A percentile compares a stretch with the other conserved stretches of the same genome.
Evolutionary conservation across 2,113 vertebrate species (phyloP).

Genomic region (Peucedramus taeniatus): DNA sequence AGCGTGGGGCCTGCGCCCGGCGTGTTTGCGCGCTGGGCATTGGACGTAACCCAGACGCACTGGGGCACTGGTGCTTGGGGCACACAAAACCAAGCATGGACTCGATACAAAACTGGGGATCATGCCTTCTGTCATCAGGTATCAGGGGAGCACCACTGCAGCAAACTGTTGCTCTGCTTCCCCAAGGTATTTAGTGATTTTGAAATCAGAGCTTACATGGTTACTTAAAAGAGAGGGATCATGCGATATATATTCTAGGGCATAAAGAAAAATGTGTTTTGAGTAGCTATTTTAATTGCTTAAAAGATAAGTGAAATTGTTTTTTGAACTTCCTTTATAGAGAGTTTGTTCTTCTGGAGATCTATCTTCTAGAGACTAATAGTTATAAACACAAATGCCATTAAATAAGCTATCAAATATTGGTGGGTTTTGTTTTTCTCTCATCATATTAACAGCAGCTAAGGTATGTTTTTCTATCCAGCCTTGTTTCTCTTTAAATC

Average conservation of each 20-base stretch:
- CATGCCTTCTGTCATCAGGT: fast-evolving
- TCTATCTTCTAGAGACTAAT: neutral
- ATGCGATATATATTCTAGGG: neutral
- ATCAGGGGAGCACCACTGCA: neutral
- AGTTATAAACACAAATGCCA: neutral
- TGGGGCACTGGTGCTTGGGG: neutral
- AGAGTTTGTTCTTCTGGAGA: neutral
- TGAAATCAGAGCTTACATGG: fast-evolving
- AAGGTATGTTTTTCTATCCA: neutral
- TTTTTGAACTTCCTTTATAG: neutral
- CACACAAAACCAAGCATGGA: neutral
- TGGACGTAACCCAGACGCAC: neutral
- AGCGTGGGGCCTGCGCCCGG: neutral
- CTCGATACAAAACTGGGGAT: neutral
- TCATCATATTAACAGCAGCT: neutral
- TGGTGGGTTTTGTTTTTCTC: neutral
- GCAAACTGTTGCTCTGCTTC: neutral
- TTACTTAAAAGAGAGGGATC: neutral
- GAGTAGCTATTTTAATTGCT: neutral
- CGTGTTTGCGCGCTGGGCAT: neutral
- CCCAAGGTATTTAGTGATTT: neutral
- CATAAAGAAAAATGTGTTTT: neutral
- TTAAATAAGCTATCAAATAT: neutral
- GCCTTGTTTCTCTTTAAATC: neutral
- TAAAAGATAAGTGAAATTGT: neutral